phyloP scores from a whole-genome alignment of 2,797 vertebrate species.

The Huso huso region DNA sequence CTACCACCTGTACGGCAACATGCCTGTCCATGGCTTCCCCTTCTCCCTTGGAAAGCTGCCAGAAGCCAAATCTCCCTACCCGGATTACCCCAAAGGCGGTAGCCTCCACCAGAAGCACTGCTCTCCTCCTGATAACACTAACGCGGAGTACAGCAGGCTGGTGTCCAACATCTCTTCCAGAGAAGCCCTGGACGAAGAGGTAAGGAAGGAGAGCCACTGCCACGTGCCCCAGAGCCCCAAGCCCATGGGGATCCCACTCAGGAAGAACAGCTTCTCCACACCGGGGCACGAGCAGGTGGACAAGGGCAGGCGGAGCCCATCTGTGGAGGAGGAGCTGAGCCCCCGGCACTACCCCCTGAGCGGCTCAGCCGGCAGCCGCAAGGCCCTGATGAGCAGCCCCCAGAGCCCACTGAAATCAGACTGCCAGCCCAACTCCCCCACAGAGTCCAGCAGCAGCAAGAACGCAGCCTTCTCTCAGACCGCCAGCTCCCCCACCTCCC shows the following conservation, averaged over 20 bases:
- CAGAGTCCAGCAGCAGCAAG: constrained; percentile 89
- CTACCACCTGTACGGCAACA: constrained; percentile 75
- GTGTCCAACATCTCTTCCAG: constrained; percentile 46
- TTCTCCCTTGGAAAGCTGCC: constrained; percentile 63
- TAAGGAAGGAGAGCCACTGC: constrained; percentile 76
- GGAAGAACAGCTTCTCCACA: constrained; percentile 63
- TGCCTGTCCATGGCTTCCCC: constrained; percentile 55
- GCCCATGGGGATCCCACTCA: constrained; percentile 54
- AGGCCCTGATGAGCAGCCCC: constrained; percentile 71
- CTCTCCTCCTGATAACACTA: constrained; percentile 60
- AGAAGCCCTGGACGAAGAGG: constrained; percentile 54
- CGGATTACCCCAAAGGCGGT: constrained; percentile 71
- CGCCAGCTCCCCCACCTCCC: constrained; percentile 56
- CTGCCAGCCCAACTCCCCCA: constrained; percentile 92
- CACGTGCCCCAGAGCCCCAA: constrained; percentile 66
- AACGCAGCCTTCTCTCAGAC: constrained; percentile 69
- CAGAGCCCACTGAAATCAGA: constrained; percentile 88
- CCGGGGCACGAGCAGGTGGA: constrained; percentile 41
- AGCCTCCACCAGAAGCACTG: constrained; percentile 80
- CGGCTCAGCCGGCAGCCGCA: constrained; percentile 55
- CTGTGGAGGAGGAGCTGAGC: constrained; percentile 55
- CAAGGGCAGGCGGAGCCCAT: constrained; percentile 37
- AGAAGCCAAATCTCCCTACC: constrained; percentile 61
- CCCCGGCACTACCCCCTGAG: constrained; percentile 61
- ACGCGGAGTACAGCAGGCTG: constrained; percentile 65